Evolutionary conservation across 2,797 vertebrate genomes (phyloP).

Genomic region (Leucoraja ocellata): DNA sequence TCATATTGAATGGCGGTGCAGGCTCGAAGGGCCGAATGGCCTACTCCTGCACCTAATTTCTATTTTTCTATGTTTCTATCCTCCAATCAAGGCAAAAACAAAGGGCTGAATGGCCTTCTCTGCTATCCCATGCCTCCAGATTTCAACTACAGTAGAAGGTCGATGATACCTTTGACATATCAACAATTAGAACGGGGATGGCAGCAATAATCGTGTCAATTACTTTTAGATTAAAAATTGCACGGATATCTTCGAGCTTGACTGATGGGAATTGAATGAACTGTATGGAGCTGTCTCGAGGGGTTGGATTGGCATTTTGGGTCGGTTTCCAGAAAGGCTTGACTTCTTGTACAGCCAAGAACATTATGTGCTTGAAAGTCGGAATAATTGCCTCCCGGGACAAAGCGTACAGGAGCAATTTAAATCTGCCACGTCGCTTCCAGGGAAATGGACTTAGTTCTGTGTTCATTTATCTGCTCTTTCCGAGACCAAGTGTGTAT

Average conservation of each 20-base stretch:
- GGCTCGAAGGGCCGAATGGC: too few relatives aligned
- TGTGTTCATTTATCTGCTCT: background rate
- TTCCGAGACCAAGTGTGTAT: background rate
- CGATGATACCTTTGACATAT: background rate
- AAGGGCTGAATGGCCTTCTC: too few relatives aligned
- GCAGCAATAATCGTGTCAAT: background rate
- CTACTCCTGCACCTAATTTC: too few relatives aligned
- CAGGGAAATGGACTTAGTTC: background rate
- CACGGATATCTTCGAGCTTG: background rate
- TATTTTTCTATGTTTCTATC: too few relatives aligned
- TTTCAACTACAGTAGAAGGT: background rate
- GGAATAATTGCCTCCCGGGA: background rate
- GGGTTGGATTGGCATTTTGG: background rate
- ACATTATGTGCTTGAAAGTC: background rate
- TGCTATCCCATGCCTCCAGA: too few relatives aligned
- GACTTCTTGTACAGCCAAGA: background rate
- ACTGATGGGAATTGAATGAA: conserved; percentile 8
- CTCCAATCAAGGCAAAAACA: too few relatives aligned
- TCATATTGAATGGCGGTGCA: too few relatives aligned
- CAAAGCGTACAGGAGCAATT: background rate
- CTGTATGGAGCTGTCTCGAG: background rate
- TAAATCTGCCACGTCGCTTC: background rate
- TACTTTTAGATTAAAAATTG: background rate
- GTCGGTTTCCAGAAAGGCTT: background rate
- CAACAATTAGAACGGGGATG: background rate